Evolutionary conservation across 53 echinoderm and acorn worm genomes (phyloP).

Genomic region (Actinopyga echinites): DNA sequence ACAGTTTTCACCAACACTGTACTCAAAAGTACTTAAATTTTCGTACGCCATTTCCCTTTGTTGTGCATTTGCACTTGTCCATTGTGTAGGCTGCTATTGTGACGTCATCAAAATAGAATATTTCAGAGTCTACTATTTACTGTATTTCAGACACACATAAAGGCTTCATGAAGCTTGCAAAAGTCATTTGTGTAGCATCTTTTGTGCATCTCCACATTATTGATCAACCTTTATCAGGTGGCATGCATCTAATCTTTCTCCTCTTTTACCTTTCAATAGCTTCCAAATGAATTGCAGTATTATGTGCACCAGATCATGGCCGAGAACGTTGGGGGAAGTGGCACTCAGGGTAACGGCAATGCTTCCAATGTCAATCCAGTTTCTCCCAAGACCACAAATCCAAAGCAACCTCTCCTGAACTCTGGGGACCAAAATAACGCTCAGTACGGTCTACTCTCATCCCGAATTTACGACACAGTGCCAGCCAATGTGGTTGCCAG

Average conservation of each 20-base stretch:
- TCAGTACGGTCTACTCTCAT: conserved; percentile 69
- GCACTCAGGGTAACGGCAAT: conserved; percentile 35
- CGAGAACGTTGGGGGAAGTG: conserved; percentile 62
- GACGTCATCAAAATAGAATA: too few species aligned
- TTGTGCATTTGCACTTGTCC: too few species aligned
- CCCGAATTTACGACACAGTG: conserved; percentile 88
- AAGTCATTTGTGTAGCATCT: too few species aligned
- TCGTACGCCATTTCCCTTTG: too few species aligned
- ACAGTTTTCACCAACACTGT: too few species aligned
- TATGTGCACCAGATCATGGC: conserved; percentile 98
- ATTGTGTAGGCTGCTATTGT: too few species aligned
- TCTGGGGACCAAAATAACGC: conserved; percentile 36
- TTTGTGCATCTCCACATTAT: too few species aligned
- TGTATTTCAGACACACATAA: too few species aligned
- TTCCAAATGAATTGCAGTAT: conserved; percentile 99
- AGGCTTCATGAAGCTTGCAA: too few species aligned
- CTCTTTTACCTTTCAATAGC: conserved; percentile 52
- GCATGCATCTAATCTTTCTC: background rate
- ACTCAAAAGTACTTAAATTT: too few species aligned
- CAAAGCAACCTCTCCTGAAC: conserved; percentile 79
- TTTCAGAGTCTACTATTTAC: too few species aligned
- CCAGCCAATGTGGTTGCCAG: conserved; percentile 89
- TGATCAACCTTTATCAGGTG: background rate
- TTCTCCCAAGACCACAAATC: conserved; percentile 48
- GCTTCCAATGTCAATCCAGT: conserved; percentile 37